Base-by-base conservation (phyloP, 1,140 invertebrate species). In the Sinonovacula constricta region DNA sequence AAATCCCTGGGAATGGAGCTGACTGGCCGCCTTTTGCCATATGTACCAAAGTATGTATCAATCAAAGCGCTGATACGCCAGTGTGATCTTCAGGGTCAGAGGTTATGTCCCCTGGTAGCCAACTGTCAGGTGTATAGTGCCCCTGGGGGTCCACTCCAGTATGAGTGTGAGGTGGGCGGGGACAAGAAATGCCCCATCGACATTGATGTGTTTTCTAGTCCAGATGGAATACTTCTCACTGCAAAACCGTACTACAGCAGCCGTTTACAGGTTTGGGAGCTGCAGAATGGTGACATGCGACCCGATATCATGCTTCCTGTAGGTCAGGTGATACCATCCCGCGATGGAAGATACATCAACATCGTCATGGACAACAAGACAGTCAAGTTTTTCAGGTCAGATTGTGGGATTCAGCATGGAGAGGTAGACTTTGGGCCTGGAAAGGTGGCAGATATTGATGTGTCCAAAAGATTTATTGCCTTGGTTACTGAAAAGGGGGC, bases 401-500 rank as follows among this genome's bases (percentile, higher is more conserved):
- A 85, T 30, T 81, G 78, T 53, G 85, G 86, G 4, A 78, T 86
- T 56, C 65, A 86, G 12, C 79, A 83, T 67, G 84, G 81, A 10
- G 71, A 85, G 59, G 60, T 87, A 15, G 66, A 83, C 24, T 86
- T 81, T 56, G 39, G 18, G 18, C 80, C 83, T 45, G 85, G 81
- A 5, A 74, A 76, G 14, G 59, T 85, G 3, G 66, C 72, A 18
- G 28, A 75, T 18, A 69, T 79, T 15, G 74, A 82, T 33, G 96
- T 98, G 85, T 98, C 97, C 2, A 98, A 98, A 84, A 94, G 95
- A 86, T 97, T 98, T 79, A 95, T 88, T 26, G 83, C 83, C 10
- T 86, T 99, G 78, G 98, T 97, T 14, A 98, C 97, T 94, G 97
- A 99, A 91, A 92, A 98, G 28, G 96, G 96, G 24, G 97, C 97